Base-by-base conservation (phyloP, 2,888 invertebrate genomes). In the Cataglyphis cursor region DNA sequence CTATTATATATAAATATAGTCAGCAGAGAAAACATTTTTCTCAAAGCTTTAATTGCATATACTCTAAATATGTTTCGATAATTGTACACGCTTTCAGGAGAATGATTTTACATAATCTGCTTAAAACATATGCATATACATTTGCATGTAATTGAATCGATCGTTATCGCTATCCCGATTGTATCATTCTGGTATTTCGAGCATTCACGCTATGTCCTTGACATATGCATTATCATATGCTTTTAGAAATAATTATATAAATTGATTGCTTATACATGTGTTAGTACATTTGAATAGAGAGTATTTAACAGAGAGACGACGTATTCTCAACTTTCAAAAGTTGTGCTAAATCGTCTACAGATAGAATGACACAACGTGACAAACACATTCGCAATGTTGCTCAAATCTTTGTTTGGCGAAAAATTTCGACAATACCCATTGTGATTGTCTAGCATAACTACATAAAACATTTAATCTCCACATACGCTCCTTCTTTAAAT, bases 321-420 rank as follows among this genome's bases (percentile, higher is more conserved):
- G 61, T 70, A 48, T 35, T 54, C 41, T 64, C 18, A 64, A 66
- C 8, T 82, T 70, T 31, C 41, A 18, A n/a, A 18, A 15, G 41
- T 74, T 10, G 62, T 21, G 21, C 44, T 65, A 65, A 61, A 65
- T 62, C 15, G 24, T 61, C 21, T 64, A 21, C 15, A 38, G 24
- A n/a, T 41, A 61, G 35, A 70, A 54, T 64, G 68, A 21, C 54
- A 18, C 21, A 51, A 51, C 8, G 8, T 62, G 57, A 48, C n/a
- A 82, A 78, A 78, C 35, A 57, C 54, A 76, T 66, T 72, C 44
- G 48, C 61, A 83, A 66, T 15, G 51, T 78, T 51, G 8, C 51
- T 51, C 2, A 70, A 59, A 44, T 0, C 6, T 51, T 70, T 24
- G 15, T 35, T 35, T 15, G 9, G n/a, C 35, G 9, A 35, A 54